Conservation (phyloP, 1,140 invertebrate species). For the Muscidifurax raptorellus region DNA sequence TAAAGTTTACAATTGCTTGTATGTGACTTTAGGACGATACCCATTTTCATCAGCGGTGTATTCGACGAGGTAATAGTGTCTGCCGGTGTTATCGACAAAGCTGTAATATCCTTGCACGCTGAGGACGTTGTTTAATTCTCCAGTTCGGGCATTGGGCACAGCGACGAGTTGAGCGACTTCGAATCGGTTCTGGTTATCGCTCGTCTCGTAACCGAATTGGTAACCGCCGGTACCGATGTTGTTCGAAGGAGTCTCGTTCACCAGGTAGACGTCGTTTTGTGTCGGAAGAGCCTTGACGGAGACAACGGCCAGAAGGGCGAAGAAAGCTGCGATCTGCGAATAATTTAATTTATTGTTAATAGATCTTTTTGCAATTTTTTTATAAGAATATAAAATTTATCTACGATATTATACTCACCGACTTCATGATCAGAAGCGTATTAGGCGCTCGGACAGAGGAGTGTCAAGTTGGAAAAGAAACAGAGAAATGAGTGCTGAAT, state of each 20-base stretch:
- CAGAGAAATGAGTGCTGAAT: too few species aligned
- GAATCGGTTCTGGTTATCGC: constrained; percentile 77
- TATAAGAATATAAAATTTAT: background rate
- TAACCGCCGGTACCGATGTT: constrained; percentile 72
- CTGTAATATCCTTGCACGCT: constrained; percentile 73
- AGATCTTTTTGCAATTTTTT: too few species aligned
- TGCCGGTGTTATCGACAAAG: constrained; percentile 74
- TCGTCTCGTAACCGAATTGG: constrained; percentile 76
- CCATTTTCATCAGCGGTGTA: constrained; percentile 70
- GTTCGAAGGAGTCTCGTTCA: constrained; percentile 64
- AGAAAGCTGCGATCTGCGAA: constrained; percentile 1
- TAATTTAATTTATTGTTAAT: too few species aligned
- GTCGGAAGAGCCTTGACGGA: background rate
- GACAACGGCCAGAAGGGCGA: background rate
- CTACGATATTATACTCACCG: too few species aligned
- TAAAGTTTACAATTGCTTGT: too few species aligned
- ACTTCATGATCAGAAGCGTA: too few species aligned
- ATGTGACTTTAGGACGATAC: constrained; percentile 35
- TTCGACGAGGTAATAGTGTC: constrained; percentile 64
- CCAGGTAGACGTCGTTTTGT: constrained; percentile 55
- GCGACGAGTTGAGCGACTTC: constrained; percentile 78
- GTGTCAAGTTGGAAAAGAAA: too few species aligned
- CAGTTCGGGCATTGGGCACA: constrained; percentile 63
- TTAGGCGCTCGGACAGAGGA: too few species aligned
- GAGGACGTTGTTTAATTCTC: constrained; percentile 48